These are phyloP conservation scores for Xiphophorus couchianus DNA, from an alignment of 2,113 vertebrate genomes.

Conservation along the genomic window DNA sequence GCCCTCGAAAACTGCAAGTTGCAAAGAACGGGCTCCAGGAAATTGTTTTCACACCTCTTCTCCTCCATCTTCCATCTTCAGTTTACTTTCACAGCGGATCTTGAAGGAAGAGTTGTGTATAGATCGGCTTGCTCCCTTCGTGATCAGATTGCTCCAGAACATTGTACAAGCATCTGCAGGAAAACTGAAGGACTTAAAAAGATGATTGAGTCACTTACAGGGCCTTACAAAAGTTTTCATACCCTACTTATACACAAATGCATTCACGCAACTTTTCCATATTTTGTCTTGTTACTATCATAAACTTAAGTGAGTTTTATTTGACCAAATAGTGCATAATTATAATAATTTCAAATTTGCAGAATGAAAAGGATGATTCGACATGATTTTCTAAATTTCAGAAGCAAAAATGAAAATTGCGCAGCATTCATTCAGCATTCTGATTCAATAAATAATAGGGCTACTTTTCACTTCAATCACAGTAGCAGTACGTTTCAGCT, in stretches of 20 bases:
- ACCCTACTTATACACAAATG: neutral
- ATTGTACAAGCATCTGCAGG: conserved; percentile 19
- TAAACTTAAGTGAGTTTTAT: no score
- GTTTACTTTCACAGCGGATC: conserved; percentile 35
- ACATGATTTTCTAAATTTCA: neutral
- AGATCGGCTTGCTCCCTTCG: conserved; percentile 32
- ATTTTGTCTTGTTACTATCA: no score
- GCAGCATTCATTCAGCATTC: neutral
- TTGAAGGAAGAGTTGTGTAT: conserved; percentile 30
- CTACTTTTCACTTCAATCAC: neutral
- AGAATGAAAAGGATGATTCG: neutral
- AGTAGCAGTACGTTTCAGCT: neutral
- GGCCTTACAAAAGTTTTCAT: neutral
- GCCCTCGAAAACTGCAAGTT: neutral
- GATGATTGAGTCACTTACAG: neutral
- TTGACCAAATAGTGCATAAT: no score
- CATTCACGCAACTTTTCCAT: neutral
- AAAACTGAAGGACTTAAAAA: conserved; percentile 13
- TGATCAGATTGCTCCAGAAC: conserved; percentile 25
- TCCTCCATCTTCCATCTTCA: conserved; percentile 27
- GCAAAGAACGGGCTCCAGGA: neutral
- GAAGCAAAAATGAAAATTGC: neutral
- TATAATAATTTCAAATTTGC: no score
- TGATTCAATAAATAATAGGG: neutral
- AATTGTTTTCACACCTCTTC: conserved; percentile 34